phyloP scores from a whole-genome alignment of 2,888 invertebrate genomes.

The Ormyrus labotus region DNA sequence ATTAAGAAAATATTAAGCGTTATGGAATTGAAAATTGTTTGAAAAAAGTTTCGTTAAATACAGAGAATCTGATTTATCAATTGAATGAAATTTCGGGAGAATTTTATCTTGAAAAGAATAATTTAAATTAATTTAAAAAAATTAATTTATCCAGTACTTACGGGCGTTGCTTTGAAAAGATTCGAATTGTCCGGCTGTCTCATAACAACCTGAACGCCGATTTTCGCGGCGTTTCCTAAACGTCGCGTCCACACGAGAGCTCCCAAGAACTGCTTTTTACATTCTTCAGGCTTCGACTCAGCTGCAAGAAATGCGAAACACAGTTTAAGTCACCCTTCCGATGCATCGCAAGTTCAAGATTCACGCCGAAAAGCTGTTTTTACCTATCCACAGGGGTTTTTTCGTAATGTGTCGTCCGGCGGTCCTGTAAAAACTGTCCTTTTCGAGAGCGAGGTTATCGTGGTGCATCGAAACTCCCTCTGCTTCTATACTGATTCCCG shows the following conservation, averaged over 20 bases:
- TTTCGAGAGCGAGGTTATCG: slow-evolving; percentile 66
- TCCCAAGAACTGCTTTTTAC: slow-evolving; percentile 73
- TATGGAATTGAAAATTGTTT: neutral
- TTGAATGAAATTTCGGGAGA: neutral
- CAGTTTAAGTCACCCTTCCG: too few relatives aligned
- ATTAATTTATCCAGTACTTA: slow-evolving; percentile 68
- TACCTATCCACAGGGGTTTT: slow-evolving; percentile 76
- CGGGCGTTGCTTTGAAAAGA: slow-evolving; percentile 81
- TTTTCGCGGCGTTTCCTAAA: slow-evolving; percentile 84
- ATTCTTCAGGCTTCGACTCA: slow-evolving; percentile 70
- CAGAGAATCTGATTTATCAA: neutral
- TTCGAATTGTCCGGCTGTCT: slow-evolving; percentile 81
- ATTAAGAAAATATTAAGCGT: too few relatives aligned
- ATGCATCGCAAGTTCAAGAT: too few relatives aligned
- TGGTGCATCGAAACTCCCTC: slow-evolving; percentile 64
- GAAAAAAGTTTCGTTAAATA: neutral
- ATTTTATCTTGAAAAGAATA: too few relatives aligned
- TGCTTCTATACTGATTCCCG: slow-evolving; percentile 61
- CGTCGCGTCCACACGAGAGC: slow-evolving; percentile 86
- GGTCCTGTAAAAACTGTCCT: slow-evolving; percentile 63
- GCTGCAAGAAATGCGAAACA: slow-evolving; percentile 62
- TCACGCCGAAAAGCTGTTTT: slow-evolving; percentile 21
- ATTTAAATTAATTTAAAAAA: neutral
- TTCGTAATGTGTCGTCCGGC: slow-evolving; percentile 64
- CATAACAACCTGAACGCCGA: slow-evolving; percentile 85